These are phyloP conservation scores for Volucella zonaria DNA, from an alignment of 2,888 invertebrate species.

Conservation along the genomic window DNA sequence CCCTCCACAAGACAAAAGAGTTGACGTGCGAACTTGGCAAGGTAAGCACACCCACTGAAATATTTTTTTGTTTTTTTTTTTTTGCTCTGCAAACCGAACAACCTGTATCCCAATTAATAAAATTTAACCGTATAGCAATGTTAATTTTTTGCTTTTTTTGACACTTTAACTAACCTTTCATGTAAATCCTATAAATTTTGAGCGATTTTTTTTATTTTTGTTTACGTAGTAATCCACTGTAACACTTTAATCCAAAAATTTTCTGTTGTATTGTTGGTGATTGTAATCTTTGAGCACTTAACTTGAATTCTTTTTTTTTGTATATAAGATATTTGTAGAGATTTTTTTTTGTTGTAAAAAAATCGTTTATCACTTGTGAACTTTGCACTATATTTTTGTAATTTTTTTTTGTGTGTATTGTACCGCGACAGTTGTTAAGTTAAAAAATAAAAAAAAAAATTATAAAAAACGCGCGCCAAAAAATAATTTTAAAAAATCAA, in stretches of 20 bases:
- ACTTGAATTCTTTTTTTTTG: conserved; percentile 42
- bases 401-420: conserved; percentile 21
- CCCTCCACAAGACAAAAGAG: conserved; percentile 64
- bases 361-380: conserved; percentile 65
- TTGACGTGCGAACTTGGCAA: conserved; percentile 68
- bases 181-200: conserved; percentile 71
- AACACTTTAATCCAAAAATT: conserved; percentile 63
- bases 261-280: conserved; percentile 18
- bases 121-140: conserved; percentile 46
- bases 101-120: conserved; percentile 49
- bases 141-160: conserved; percentile 23
- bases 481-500: conserved; percentile 16
- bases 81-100: conserved; percentile 23
- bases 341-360: conserved; percentile 14
- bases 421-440: conserved; percentile 23
- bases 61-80: conserved; percentile 2
- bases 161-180: conserved; percentile 68
- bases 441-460: background rate
- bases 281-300: conserved; percentile 52
- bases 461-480: conserved; percentile 62
- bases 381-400: conserved; percentile 51
- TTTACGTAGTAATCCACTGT: conserved; percentile 23
- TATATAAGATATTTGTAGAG: conserved; percentile 11
- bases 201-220: conserved; percentile 43
- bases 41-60: conserved; percentile 65